Evolutionary conservation across 2,113 vertebrate genomes (phyloP).

Genomic region (Gnathonemus longibarbis): DNA sequence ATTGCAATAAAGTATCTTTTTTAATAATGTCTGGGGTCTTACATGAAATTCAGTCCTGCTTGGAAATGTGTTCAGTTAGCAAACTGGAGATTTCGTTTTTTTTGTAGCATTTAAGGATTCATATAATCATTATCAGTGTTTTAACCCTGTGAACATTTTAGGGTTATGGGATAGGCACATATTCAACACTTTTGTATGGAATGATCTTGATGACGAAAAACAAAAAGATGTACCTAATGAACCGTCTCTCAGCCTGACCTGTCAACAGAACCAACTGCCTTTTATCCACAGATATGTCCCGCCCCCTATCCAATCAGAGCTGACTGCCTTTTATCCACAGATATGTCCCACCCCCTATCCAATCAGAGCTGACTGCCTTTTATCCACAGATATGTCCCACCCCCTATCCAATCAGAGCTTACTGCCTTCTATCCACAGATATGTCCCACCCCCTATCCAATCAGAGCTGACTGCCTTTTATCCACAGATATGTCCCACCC

Average conservation of each 20-base stretch:
- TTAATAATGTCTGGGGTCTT: background rate
- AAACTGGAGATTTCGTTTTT: background rate
- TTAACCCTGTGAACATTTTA: background rate
- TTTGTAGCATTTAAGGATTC: background rate
- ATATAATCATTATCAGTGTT: background rate
- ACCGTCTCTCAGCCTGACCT: background rate
- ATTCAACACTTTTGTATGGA: background rate
- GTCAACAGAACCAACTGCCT: background rate
- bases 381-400: too few relatives aligned
- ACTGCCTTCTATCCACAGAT: background rate
- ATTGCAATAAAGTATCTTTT: background rate
- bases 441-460: background rate
- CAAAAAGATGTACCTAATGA: background rate
- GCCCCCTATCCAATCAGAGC: too few relatives aligned
- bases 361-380: too few relatives aligned
- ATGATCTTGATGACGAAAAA: background rate
- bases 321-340: too few relatives aligned
- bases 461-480: background rate
- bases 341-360: too few relatives aligned
- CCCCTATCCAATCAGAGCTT: too few relatives aligned
- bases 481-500: background rate
- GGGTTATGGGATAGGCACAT: background rate
- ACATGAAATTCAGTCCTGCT: background rate
- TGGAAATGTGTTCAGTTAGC: background rate
- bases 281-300: background rate